A percentile compares a stretch with the other conserved stretches of the same genome.
These are phyloP conservation scores for Manis javanica DNA, from an alignment of 2,797 vertebrate species.

Conservation along the genomic window DNA sequence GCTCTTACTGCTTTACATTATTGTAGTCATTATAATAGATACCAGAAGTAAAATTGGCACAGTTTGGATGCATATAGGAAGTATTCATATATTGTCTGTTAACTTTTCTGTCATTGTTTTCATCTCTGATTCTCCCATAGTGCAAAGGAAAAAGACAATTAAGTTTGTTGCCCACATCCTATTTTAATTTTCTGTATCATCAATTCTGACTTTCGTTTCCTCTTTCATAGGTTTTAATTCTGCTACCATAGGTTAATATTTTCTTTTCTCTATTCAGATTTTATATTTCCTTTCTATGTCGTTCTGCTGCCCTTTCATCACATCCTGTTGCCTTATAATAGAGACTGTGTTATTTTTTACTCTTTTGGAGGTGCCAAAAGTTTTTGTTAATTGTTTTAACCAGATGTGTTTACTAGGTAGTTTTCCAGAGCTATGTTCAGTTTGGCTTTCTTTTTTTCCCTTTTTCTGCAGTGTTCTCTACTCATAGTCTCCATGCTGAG, in stretches of 20 bases:
- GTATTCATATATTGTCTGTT: background rate
- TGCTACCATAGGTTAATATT: background rate
- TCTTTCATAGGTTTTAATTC: background rate
- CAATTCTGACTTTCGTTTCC: background rate
- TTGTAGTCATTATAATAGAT: background rate
- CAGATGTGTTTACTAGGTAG: background rate
- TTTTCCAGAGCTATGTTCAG: background rate
- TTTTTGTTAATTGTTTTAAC: background rate
- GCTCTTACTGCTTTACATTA: background rate
- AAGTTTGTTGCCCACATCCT: background rate
- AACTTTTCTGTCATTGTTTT: background rate
- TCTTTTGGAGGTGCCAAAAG: background rate
- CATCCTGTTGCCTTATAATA: background rate
- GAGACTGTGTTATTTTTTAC: background rate
- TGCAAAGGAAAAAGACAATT: background rate
- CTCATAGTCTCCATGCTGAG: background rate
- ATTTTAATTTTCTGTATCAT: background rate
- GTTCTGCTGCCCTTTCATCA: background rate
- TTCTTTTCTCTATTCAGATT: background rate
- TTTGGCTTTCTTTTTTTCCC: background rate
- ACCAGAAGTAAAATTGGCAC: background rate
- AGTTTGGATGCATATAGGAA: background rate
- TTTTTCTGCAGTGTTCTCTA: background rate
- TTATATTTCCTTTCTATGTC: constrained; percentile 6
- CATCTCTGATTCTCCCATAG: background rate